Base-by-base conservation (phyloP, 2,888 invertebrate species). In the Platerodrilus igneus region DNA sequence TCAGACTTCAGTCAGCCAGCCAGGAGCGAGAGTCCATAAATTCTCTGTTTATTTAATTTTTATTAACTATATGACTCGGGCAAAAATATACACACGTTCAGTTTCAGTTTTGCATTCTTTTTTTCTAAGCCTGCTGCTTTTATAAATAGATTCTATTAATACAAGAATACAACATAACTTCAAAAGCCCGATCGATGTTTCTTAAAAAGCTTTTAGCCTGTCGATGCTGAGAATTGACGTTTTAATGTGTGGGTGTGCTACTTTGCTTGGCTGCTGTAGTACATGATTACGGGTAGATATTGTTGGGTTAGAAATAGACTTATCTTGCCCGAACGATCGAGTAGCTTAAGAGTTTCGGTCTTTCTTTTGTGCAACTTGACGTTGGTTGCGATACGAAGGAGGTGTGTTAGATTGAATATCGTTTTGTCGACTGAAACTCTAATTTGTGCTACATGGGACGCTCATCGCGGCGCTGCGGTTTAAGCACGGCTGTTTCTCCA, bases 381-480 rank as follows among this genome's bases (percentile, higher is more conserved):
- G n/a, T n/a, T n/a, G n/a, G n/a, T n/a, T 31, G 38, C 35, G 35
- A 21, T 35, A 38, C 14, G 11, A 21, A 31, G 35, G 31, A 44
- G 44, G 44, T 44, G 44, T 44, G 44, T 33, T 37, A 18, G 32
- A n/a, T n/a, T n/a, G n/a, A 44, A 40, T 37, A 40, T 39, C 32
- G 36, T 32, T n/a, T n/a, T n/a, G n/a, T n/a, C n/a, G 38, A 22
- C 39, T 40, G 28, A 44, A n/a, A n/a, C n/a, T n/a, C n/a, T n/a
- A n/a, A 39, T 44, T 44, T 44, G 37, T 37, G 40, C 32, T 37
- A 40, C 44, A 41, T 47, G 47, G 51, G 46, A 48, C 47, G 48
- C 45, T 41, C 50, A 51, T 51, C 45, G 37, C 47, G 44, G 55
- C 51, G 55, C 54, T 55, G 57, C 54, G 56, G 58, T 56, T 53